phyloP scores from a whole-genome alignment of 1,140 invertebrate genomes.

The Nasonia longicornis region DNA sequence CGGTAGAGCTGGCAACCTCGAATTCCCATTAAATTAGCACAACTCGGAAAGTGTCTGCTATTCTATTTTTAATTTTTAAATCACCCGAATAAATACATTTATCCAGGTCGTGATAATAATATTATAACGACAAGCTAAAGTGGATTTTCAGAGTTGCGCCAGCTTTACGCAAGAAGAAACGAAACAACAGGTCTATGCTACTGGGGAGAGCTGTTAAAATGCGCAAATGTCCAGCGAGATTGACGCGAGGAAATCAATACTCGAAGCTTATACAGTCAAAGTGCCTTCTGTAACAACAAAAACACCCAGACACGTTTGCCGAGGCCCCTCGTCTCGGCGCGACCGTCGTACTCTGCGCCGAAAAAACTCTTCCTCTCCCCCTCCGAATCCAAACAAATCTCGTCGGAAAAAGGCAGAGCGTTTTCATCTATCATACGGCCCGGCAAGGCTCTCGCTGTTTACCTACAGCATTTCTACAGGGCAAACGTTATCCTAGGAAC shows the following conservation, averaged over 20 bases:
- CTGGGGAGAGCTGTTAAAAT: too few species aligned
- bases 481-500: neutral
- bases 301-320: neutral
- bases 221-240: neutral
- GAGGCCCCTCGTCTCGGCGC: neutral
- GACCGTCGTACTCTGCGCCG: neutral
- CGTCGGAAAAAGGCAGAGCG: neutral
- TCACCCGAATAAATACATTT: too few species aligned
- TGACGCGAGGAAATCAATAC: neutral
- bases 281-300: neutral
- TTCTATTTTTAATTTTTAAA: too few species aligned
- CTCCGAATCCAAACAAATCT: conserved; percentile 18
- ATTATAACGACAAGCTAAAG: too few species aligned
- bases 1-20: too few species aligned
- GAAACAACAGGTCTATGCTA: too few species aligned
- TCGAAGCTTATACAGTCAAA: neutral
- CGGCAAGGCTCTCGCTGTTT: neutral
- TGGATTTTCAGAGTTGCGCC: too few species aligned
- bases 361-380: neutral
- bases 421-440: neutral
- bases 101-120: too few species aligned
- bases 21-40: too few species aligned
- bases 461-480: too few species aligned
- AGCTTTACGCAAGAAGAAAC: too few species aligned
- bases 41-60: too few species aligned